Conservation (phyloP, 2,113 vertebrate species). For the human (Homo sapiens) region DNA sequence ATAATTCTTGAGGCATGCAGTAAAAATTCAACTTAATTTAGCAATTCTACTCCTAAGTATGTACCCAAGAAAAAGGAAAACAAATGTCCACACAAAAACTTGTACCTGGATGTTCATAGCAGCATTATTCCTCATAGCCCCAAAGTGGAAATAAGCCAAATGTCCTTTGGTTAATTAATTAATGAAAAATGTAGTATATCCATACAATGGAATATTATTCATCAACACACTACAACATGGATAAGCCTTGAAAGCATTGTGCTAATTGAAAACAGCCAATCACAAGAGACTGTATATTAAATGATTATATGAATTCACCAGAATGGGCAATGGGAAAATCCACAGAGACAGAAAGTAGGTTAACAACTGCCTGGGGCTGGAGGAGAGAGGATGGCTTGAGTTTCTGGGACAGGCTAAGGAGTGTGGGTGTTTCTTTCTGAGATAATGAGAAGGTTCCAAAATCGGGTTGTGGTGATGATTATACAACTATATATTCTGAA, state of each 20-base stretch:
- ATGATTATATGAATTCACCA: background rate
- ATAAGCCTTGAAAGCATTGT: background rate
- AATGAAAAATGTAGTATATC: background rate
- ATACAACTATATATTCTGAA: background rate
- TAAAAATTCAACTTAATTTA: background rate
- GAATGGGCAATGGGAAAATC: background rate
- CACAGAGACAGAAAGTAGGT: background rate
- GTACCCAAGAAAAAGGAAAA: background rate
- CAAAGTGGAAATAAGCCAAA: background rate
- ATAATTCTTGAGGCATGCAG: background rate
- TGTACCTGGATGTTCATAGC: background rate
- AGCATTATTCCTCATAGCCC: background rate
- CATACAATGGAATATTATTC: background rate
- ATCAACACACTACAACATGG: too few relatives aligned
- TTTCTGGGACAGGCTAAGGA: background rate
- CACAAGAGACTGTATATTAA: background rate
- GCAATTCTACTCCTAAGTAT: background rate
- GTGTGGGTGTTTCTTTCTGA: background rate
- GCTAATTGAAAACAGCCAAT: background rate
- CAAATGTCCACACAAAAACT: background rate
- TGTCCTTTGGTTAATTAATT: background rate
- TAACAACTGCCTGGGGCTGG: background rate
- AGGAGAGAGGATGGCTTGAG: too few relatives aligned
- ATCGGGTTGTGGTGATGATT: background rate
- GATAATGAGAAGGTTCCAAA: background rate